Percentiles rank a stretch among this genome's conserved stretches.
Evolutionary conservation across 2,113 vertebrate genomes (phyloP).

Genomic region (Rattus norvegicus): DNA sequence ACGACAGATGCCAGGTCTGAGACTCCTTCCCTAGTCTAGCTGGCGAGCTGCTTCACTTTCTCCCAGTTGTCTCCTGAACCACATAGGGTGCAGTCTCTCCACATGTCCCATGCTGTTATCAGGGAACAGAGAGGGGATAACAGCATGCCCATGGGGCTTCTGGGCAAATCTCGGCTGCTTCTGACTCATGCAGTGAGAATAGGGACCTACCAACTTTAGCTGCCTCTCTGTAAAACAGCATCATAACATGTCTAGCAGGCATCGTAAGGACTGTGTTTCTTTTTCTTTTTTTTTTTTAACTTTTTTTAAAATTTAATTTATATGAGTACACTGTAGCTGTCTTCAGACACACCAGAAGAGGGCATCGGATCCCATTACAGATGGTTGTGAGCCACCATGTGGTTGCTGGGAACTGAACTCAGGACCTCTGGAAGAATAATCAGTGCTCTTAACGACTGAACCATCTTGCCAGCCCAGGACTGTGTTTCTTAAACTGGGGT

Average conservation of each 20-base stretch:
- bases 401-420: too few relatives aligned
- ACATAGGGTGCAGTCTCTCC: fast-evolving
- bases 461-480: too few relatives aligned
- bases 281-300: too few relatives aligned
- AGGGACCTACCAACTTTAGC: neutral
- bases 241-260: neutral
- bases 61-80: neutral
- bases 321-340: too few relatives aligned
- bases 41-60: neutral
- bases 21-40: neutral
- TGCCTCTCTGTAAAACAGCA: neutral
- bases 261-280: neutral
- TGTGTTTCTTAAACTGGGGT: neutral
- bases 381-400: too few relatives aligned
- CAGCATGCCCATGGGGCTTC: neutral
- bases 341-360: too few relatives aligned
- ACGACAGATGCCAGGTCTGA: too few relatives aligned
- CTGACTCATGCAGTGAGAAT: neutral
- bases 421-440: too few relatives aligned
- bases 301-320: too few relatives aligned
- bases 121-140: neutral
- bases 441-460: too few relatives aligned
- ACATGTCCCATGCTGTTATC: fast-evolving
- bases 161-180: neutral
- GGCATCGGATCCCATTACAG: too few relatives aligned